These are phyloP conservation scores for Mus pahari DNA, from an alignment of 2,113 vertebrate genomes.

Conservation along the genomic window DNA sequence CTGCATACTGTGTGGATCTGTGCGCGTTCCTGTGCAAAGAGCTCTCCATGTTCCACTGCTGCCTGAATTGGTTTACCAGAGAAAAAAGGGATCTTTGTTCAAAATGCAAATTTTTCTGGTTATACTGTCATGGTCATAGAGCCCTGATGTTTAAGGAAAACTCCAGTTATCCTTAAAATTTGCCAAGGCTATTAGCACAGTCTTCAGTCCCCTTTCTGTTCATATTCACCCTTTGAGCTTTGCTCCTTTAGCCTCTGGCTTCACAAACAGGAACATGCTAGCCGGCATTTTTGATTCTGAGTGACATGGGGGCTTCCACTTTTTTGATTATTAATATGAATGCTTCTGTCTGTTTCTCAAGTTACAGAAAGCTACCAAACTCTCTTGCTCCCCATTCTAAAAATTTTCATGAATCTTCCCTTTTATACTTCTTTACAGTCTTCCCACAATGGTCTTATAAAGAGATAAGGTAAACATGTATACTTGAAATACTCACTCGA, in stretches of 20 bases:
- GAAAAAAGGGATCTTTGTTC: neutral
- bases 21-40: neutral
- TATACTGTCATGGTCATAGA: neutral
- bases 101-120: neutral
- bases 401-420: neutral
- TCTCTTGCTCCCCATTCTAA: neutral
- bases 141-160: neutral
- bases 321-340: neutral
- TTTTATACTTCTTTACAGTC: neutral
- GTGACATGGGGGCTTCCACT: neutral
- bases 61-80: neutral
- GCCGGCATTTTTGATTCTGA: neutral
- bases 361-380: neutral
- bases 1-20: neutral
- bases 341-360: neutral
- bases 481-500: conserved; percentile 22
- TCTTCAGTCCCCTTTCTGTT: neutral
- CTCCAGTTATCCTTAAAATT: neutral
- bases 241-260: neutral
- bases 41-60: neutral
- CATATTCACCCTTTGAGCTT: neutral
- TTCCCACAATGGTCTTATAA: conserved; percentile 20
- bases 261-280: neutral
- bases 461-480: conserved; percentile 32
- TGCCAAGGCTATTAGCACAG: neutral